Evolutionary conservation across 2,113 vertebrate genomes (phyloP).

Genomic region (Poeciliopsis turrubarensis): DNA sequence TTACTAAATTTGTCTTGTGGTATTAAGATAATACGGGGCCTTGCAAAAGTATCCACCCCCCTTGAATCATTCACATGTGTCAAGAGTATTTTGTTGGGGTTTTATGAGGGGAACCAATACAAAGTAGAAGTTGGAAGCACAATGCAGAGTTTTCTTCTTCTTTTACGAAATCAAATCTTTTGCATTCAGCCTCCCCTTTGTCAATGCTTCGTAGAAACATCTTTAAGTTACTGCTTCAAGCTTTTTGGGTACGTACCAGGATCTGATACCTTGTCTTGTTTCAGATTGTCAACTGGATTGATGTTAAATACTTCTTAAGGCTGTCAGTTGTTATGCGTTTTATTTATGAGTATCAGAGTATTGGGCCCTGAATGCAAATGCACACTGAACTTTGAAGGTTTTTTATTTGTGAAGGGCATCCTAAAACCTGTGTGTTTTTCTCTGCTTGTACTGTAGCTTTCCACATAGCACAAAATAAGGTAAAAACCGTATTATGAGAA

Average conservation of each 20-base stretch:
- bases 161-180: background rate
- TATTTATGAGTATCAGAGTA: background rate
- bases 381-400: background rate
- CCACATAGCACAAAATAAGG: background rate
- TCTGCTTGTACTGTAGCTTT: background rate
- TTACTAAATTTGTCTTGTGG: slow-evolving; percentile 43
- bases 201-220: background rate
- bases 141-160: background rate
- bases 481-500: slow-evolving; percentile 20
- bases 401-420: no score
- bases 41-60: background rate
- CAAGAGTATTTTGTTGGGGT: background rate
- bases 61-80: background rate
- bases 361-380: background rate
- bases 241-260: background rate
- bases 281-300: background rate
- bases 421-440: no score
- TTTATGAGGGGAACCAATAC: background rate
- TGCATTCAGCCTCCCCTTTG: background rate
- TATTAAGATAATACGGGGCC: slow-evolving; percentile 45
- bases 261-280: background rate
- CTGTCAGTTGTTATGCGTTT: background rate
- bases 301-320: background rate
- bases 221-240: no score
- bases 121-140: background rate